These are phyloP conservation scores for Scaeva pyrastri DNA, from an alignment of 2,888 invertebrate genomes.

Conservation along the genomic window DNA sequence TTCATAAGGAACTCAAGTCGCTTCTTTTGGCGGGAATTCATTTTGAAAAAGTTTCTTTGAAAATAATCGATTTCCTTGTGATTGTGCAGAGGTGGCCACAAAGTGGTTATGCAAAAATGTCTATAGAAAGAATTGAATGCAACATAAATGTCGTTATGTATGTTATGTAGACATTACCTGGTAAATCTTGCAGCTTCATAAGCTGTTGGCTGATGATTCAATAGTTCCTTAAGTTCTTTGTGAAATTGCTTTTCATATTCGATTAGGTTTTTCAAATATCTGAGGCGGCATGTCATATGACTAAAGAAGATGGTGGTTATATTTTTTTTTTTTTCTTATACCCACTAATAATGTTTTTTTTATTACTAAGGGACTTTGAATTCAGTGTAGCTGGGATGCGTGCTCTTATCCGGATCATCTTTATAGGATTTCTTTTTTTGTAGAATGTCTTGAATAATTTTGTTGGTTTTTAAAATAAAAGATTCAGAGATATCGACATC, in stretches of 20 bases:
- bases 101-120: constrained; percentile 77
- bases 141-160: background rate
- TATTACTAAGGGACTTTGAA: constrained; percentile 77
- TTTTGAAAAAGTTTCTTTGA: constrained; percentile 73
- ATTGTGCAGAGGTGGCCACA: constrained; percentile 79
- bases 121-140: constrained; percentile 47
- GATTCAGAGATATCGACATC: background rate
- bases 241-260: constrained; percentile 77
- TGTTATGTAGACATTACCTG: constrained; percentile 65
- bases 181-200: constrained; percentile 78
- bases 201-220: constrained; percentile 73
- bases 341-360: background rate
- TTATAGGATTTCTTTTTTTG: constrained; percentile 4
- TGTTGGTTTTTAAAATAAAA: background rate
- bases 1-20: constrained; percentile 76
- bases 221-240: constrained; percentile 74
- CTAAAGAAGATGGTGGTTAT: background rate
- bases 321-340: background rate
- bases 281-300: constrained; percentile 76
- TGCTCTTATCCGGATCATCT: constrained; percentile 71
- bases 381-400: constrained; percentile 76
- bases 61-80: constrained; percentile 74
- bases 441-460: constrained; percentile 42
- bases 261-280: constrained; percentile 65
- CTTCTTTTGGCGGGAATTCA: constrained; percentile 69